Base-by-base conservation (phyloP, 2,113 vertebrate species). In the Eptesicus fuscus region DNA sequence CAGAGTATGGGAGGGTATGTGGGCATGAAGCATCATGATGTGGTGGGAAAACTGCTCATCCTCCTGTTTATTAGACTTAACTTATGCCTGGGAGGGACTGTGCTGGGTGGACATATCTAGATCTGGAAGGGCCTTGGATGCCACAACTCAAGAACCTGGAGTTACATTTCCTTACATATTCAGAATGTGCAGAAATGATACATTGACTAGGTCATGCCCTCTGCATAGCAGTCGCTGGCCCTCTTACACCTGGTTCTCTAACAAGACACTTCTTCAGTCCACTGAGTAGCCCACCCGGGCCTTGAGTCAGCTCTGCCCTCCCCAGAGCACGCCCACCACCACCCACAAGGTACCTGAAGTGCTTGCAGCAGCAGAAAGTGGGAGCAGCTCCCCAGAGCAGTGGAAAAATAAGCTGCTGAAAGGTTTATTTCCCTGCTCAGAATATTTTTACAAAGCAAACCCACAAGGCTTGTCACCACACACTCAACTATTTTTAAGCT, bases 401-500 rank as follows among this genome's bases (percentile, higher is more conserved):
- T 96, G 89, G 91, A 95, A 83, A 97, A 97, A 95, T 63, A 95
- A 97, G 35, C 93, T 94, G 96, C 71, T 97, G 96, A 97, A 97
- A 98, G 96, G 89, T 98, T 97, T 97, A 97, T 97, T 98, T 98
- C 95, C 95, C 77, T 76, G 32, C 88, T 4, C 96, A 74, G 95
- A 96, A 97, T 96, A 95, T 92, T 97, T 96, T 96, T 84, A 90
- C 78, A 95, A 96, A 97, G 94, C 53, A 90, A 96, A 95, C 87
- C 61, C 93, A 17, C 91, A 96, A 92, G 77, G 37, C 95, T 98
- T 97, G 96, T 96, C 97, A 92, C 92, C 97, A 95, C 96, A 97
- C 91, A 95, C 59, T 44, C 76, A 71, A 79, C 97, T 98, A 97
- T 98, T 97, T 98, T 97, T 98, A 97, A 97, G 95, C 87, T 94